A percentile compares a stretch with the other conserved stretches of the same genome.
phyloP scores from a whole-genome alignment of 1,140 invertebrate species.

The Habropoda laboriosa region DNA sequence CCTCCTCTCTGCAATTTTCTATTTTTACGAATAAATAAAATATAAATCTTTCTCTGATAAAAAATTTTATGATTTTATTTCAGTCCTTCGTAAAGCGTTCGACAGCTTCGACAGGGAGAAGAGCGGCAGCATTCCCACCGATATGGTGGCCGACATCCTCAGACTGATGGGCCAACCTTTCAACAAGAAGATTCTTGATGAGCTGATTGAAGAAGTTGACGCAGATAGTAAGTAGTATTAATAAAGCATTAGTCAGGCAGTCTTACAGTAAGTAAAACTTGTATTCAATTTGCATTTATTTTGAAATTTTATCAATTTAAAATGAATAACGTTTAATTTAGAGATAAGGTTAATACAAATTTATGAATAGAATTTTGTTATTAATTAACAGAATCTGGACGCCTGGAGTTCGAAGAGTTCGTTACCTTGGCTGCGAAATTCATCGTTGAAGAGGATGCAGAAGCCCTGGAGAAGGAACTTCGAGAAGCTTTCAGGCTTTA shows the following conservation, averaged over 20 bases:
- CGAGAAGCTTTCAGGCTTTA: slow-evolving; percentile 96
- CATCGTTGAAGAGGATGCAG: slow-evolving; percentile 96
- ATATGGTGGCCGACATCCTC: slow-evolving; percentile 96
- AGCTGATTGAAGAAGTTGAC: slow-evolving; percentile 97
- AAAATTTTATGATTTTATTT: neutral
- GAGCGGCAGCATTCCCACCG: slow-evolving; percentile 95
- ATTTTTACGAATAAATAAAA: no score
- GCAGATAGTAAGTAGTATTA: slow-evolving; percentile 91
- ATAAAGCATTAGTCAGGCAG: neutral
- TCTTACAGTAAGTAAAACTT: neutral
- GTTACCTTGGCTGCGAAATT: slow-evolving; percentile 96
- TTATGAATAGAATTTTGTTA: slow-evolving; percentile 8
- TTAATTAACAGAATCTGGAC: slow-evolving; percentile 89
- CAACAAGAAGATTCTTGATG: slow-evolving; percentile 96
- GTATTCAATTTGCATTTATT: neutral
- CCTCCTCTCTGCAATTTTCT: no score
- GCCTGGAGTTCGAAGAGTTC: slow-evolving; percentile 97
- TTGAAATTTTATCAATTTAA: neutral
- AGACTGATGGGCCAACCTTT: slow-evolving; percentile 97
- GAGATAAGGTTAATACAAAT: neutral
- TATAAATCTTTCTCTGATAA: neutral
- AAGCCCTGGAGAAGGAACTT: slow-evolving; percentile 95
- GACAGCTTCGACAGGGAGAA: slow-evolving; percentile 98
- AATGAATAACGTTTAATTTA: no score
- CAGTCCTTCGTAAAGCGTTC: slow-evolving; percentile 96